phyloP scores from a whole-genome alignment of 37 sponge, comb jelly and placozoan genomes.

The Agelas oroides region DNA sequence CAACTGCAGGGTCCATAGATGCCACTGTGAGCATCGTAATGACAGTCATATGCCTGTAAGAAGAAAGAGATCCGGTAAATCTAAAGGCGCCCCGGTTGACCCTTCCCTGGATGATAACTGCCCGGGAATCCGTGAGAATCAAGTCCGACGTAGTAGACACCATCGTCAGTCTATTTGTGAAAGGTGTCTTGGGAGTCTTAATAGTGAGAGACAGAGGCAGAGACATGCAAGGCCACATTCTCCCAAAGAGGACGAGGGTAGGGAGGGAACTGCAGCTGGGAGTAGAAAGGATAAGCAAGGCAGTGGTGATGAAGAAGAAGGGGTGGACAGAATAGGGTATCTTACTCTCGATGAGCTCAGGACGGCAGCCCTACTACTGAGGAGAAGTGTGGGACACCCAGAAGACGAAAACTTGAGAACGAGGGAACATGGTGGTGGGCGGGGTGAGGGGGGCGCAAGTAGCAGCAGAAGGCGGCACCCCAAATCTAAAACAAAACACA shows the following conservation, averaged over 20 bases:
- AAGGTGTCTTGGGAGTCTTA: constrained; percentile 11
- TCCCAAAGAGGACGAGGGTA: not conserved
- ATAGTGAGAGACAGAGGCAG: not conserved
- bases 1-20: too few species aligned
- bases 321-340: not conserved
- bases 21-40: not conserved
- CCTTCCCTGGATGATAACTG: constrained; percentile 59
- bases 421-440: not conserved
- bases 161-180: constrained; percentile 18
- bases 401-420: not conserved
- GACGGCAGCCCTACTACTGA: not conserved
- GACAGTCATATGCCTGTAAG: not conserved
- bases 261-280: not conserved
- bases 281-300: not conserved
- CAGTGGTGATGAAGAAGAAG: not conserved
- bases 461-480: not conserved
- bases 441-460: not conserved
- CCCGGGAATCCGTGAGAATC: constrained; percentile 33
- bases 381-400: not conserved
- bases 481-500: not conserved
- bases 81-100: constrained; percentile 37
- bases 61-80: constrained; percentile 1
- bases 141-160: not conserved
- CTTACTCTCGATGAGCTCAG: constrained; percentile 2
- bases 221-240: not conserved